Conservation (phyloP, 2,797 vertebrate species). For the Sebastiscus albofasciatus region DNA sequence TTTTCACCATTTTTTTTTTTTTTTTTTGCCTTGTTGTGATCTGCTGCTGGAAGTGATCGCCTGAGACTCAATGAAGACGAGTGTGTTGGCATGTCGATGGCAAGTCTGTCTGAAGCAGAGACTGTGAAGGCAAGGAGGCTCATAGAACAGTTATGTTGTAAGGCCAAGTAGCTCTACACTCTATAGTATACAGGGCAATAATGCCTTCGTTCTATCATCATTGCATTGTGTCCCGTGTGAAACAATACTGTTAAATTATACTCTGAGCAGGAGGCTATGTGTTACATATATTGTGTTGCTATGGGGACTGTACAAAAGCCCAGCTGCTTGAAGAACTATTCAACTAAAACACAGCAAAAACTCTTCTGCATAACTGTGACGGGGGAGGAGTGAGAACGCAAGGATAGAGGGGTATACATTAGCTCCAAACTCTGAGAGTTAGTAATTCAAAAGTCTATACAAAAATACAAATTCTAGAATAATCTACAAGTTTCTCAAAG, state of each 20-base stretch:
- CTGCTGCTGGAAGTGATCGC: constrained; percentile 36
- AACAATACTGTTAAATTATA: constrained; percentile 70
- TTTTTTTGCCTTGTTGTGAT: constrained; percentile 32
- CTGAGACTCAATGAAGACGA: constrained; percentile 34
- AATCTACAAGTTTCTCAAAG: constrained; percentile 81
- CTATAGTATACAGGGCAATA: constrained; percentile 40
- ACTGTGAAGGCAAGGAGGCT: constrained; percentile 72
- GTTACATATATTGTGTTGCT: constrained; percentile 56
- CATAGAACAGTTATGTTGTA: constrained; percentile 58
- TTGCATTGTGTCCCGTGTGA: constrained; percentile 76
- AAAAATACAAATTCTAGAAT: constrained; percentile 87
- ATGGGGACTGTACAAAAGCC: constrained; percentile 66
- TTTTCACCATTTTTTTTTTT: neutral
- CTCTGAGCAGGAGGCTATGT: constrained; percentile 55
- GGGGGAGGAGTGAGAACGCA: constrained; percentile 28
- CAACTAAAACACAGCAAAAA: constrained; percentile 57
- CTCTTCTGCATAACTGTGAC: constrained; percentile 67
- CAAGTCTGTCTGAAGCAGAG: constrained; percentile 58
- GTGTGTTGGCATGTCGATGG: constrained; percentile 27
- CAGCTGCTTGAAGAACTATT: constrained; percentile 52
- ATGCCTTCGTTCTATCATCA: constrained; percentile 57
- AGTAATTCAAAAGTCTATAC: constrained; percentile 82
- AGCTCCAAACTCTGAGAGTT: constrained; percentile 74
- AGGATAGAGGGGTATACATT: constrained; percentile 48
- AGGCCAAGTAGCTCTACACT: constrained; percentile 72